Conservation (phyloP, 2,113 vertebrate genomes). For the Upupa epops region DNA sequence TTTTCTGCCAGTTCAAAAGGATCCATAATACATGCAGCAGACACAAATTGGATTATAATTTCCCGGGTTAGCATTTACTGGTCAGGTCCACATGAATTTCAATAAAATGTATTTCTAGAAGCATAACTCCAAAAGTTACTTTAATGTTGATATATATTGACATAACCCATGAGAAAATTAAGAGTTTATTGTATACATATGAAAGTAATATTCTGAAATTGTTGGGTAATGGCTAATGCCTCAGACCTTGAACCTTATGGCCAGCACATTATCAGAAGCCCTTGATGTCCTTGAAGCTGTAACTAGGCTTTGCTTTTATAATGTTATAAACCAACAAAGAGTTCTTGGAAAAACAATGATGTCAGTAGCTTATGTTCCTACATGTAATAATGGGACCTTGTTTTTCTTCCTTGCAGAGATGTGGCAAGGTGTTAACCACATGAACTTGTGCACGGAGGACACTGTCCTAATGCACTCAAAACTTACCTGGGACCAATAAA, state of each 20-base stretch:
- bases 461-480: not conserved
- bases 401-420: not conserved
- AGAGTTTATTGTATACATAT: not conserved
- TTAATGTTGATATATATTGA: not conserved
- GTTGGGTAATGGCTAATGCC: not conserved
- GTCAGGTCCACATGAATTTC: not conserved
- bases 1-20: not conserved
- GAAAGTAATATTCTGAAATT: not conserved
- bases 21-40: not conserved
- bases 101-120: not conserved
- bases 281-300: not conserved
- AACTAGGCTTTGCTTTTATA: not conserved
- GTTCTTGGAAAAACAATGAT: not conserved
- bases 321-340: not conserved
- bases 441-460: not conserved
- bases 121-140: not conserved
- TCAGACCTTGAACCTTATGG: not conserved
- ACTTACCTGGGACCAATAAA: not conserved
- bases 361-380: accelerated
- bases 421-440: not conserved
- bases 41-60: constrained; percentile 14
- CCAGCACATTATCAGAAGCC: not conserved
- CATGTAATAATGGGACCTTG: accelerated
- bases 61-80: not conserved
- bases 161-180: not conserved